A percentile compares a stretch with the other conserved stretches of the same genome.
Conservation (phyloP, 1,140 invertebrate species). For the Tigriopus japonicus region DNA sequence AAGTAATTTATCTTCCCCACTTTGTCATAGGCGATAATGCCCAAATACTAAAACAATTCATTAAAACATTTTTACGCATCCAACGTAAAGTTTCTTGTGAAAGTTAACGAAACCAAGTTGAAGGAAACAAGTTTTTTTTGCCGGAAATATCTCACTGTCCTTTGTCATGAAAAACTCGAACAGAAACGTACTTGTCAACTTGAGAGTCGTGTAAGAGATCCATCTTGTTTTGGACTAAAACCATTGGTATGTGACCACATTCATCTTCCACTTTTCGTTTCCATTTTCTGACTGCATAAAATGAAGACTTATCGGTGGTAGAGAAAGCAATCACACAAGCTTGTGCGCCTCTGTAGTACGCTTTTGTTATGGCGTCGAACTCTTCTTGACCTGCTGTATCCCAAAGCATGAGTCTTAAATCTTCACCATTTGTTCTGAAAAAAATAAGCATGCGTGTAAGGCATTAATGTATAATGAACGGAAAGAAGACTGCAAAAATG, state of each 20-base stretch:
- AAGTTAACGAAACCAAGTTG: too few relatives aligned
- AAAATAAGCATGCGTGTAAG: too few relatives aligned
- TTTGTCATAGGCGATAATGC: too few relatives aligned
- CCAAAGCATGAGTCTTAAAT: slow-evolving; percentile 1
- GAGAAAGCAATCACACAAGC: slow-evolving; percentile 88
- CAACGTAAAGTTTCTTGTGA: too few relatives aligned
- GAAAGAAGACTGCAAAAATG: too few relatives aligned
- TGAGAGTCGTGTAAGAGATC: slow-evolving; percentile 29
- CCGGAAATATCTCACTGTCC: neutral
- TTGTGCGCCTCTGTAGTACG: slow-evolving; percentile 48
- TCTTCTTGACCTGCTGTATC: slow-evolving; percentile 5
- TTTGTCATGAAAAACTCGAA: neutral
- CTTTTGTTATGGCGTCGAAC: slow-evolving; percentile 9
- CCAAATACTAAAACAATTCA: too few relatives aligned
- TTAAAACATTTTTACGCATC: too few relatives aligned
- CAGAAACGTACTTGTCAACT: slow-evolving; percentile 20
- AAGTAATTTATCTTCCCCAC: too few relatives aligned
- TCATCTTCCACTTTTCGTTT: slow-evolving; percentile 28
- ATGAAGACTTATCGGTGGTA: slow-evolving; percentile 46
- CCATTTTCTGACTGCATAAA: slow-evolving; percentile 3
- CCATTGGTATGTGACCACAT: slow-evolving; percentile 29
- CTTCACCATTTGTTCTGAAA: neutral
- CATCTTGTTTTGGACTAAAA: slow-evolving; percentile 32
- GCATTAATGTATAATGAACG: too few relatives aligned
- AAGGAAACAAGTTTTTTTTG: neutral